A percentile compares a stretch with the other conserved stretches of the same genome.
These are phyloP conservation scores for Myotis daubentonii DNA, from an alignment of 2,797 vertebrate species.

Conservation along the genomic window DNA sequence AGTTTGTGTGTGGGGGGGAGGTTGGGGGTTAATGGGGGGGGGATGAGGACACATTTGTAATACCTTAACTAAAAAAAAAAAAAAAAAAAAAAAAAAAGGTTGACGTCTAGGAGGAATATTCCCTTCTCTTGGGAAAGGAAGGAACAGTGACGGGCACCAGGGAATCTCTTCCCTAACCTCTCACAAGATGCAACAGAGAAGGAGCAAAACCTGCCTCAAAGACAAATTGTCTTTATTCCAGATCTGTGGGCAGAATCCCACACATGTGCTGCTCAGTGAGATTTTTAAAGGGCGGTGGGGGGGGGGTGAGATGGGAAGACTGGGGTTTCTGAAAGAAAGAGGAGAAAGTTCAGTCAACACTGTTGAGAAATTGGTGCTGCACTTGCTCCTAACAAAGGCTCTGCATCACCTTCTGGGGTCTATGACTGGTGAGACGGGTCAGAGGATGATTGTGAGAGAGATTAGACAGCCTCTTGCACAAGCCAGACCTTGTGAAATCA, in stretches of 20 bases:
- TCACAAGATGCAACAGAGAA: neutral
- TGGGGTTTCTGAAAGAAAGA: neutral
- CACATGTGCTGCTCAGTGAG: neutral
- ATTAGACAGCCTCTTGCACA: neutral
- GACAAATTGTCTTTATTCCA: neutral
- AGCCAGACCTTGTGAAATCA: neutral
- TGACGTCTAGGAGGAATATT: neutral
- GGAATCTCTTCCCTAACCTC: neutral
- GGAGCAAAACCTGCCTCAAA: neutral
- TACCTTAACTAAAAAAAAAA: too few relatives aligned
- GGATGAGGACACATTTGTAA: too few relatives aligned
- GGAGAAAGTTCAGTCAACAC: too few relatives aligned
- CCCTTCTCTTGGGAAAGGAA: neutral
- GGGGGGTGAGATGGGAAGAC: neutral
- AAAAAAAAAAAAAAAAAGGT: too few relatives aligned
- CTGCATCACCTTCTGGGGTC: too few relatives aligned
- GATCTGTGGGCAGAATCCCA: neutral
- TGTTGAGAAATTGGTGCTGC: neutral
- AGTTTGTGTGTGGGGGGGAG: too few relatives aligned
- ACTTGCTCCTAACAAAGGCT: neutral
- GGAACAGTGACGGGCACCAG: neutral
- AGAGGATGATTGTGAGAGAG: neutral
- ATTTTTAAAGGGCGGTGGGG: neutral
- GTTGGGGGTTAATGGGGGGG: too few relatives aligned
- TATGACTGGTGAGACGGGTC: neutral